These are phyloP conservation scores for Tromatobia lineatoria DNA, from an alignment of 2,888 invertebrate species.

Conservation along the genomic window DNA sequence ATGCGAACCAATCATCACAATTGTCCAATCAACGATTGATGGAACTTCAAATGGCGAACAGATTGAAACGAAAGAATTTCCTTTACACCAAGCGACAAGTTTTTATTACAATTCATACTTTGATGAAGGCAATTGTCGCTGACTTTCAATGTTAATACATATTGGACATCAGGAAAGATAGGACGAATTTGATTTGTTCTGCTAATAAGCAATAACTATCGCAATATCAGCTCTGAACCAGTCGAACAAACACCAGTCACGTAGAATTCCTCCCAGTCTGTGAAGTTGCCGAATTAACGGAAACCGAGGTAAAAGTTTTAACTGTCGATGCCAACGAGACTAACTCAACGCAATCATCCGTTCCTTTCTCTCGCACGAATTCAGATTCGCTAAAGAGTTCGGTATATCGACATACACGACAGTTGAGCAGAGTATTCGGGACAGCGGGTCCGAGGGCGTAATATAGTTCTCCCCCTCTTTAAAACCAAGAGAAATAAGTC, in stretches of 20 bases:
- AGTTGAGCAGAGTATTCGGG: conserved; percentile 36
- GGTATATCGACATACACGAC: conserved; percentile 6
- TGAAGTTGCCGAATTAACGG: conserved; percentile 38
- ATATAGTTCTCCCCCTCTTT: conserved; percentile 49
- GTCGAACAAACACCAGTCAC: conserved; percentile 62
- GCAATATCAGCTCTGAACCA: neutral
- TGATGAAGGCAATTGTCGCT: neutral
- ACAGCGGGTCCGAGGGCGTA: conserved; percentile 12
- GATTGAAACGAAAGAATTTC: neutral
- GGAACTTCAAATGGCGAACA: neutral
- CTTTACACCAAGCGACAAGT: neutral
- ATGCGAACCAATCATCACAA: neutral
- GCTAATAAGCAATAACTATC: neutral
- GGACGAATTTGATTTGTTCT: neutral
- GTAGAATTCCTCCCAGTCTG: conserved; percentile 30
- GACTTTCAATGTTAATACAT: neutral
- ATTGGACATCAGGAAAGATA: neutral
- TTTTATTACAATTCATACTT: no score
- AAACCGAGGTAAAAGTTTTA: conserved; percentile 65
- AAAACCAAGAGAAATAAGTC: conserved; percentile 11
- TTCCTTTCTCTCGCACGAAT: conserved; percentile 64
- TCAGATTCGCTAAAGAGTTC: conserved; percentile 56
- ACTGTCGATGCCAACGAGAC: conserved; percentile 69
- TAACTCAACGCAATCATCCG: conserved; percentile 44
- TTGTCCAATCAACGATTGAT: neutral